phyloP scores from a whole-genome alignment of 2,888 invertebrate species.

The Anthrax anthrax region DNA sequence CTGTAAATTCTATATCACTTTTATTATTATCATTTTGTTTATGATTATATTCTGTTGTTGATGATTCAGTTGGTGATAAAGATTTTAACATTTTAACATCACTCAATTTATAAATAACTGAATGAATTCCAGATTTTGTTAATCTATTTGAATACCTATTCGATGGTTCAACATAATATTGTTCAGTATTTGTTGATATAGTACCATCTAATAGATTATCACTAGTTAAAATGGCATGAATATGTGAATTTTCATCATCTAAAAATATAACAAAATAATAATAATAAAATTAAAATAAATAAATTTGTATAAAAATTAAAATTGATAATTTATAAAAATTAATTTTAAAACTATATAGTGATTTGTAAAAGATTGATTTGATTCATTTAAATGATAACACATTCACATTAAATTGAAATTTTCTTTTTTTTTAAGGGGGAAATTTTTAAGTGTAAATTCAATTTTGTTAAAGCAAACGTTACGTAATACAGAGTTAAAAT shows the following conservation, averaged over 20 bases:
- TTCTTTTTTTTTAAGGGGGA: no score
- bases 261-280: constrained; percentile 25
- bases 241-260: constrained; percentile 70
- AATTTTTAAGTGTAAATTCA: no score
- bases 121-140: constrained; percentile 47
- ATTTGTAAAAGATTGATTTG: no score
- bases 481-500: no score
- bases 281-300: not conserved
- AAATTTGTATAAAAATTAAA: no score
- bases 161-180: constrained; percentile 63
- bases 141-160: constrained; percentile 37
- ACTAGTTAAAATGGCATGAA: constrained; percentile 72
- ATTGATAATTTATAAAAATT: no score
- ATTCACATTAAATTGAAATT: no score
- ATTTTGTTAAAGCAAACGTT: no score
- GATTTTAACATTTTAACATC: constrained; percentile 45
- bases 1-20: constrained; percentile 7
- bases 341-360: no score
- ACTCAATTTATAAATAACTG: constrained; percentile 68
- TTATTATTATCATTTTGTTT: no score
- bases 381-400: no score
- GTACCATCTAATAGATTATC: constrained; percentile 85
- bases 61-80: not conserved
- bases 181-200: constrained; percentile 60
- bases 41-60: constrained; percentile 33